A percentile compares a stretch with the other conserved stretches of the same genome.
phyloP scores from a whole-genome alignment of 2,888 invertebrate genomes.

The Diabrotica balteata region DNA sequence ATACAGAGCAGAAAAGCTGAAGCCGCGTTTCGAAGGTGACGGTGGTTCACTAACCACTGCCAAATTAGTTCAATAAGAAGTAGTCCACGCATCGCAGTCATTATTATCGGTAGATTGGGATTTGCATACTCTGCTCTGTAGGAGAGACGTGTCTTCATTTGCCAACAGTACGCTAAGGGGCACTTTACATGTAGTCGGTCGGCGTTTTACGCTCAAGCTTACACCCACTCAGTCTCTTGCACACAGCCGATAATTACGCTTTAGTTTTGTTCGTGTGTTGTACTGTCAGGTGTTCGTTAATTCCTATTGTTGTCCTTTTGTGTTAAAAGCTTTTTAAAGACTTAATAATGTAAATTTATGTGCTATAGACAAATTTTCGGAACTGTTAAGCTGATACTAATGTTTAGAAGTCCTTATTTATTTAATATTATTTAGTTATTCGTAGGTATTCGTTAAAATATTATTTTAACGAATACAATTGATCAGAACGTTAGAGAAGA shows the following conservation, averaged over 20 bases:
- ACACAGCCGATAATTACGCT: conserved; percentile 32
- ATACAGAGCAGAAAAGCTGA: conserved; percentile 47
- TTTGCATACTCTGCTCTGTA: conserved; percentile 52
- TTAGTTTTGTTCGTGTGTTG: conserved; percentile 28
- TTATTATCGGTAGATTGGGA: conserved; percentile 60
- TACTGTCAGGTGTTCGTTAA: conserved; percentile 6
- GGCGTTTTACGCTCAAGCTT: conserved; percentile 14
- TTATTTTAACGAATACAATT: too few relatives aligned
- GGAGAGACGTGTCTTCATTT: conserved; percentile 58
- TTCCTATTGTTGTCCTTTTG: conserved; percentile 2
- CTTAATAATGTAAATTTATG: too few relatives aligned
- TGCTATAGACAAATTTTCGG: too few relatives aligned
- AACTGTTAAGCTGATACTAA: too few relatives aligned
- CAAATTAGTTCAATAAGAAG: conserved; percentile 65
- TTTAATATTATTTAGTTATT: too few relatives aligned
- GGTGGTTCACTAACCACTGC: conserved; percentile 54
- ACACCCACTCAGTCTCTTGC: conserved; percentile 16
- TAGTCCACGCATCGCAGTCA: conserved; percentile 63
- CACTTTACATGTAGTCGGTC: conserved; percentile 45
- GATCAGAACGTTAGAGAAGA: too few relatives aligned
- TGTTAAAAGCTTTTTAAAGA: conserved; percentile 4
- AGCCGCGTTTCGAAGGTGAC: conserved; percentile 46
- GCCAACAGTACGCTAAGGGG: conserved; percentile 51
- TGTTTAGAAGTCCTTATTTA: too few relatives aligned
- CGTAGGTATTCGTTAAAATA: too few relatives aligned